Evolutionary conservation across 1,140 invertebrate species (phyloP), one percentile per base, ranked within the genome.

Genomic region (Tetranychus cinnabarinus): DNA sequence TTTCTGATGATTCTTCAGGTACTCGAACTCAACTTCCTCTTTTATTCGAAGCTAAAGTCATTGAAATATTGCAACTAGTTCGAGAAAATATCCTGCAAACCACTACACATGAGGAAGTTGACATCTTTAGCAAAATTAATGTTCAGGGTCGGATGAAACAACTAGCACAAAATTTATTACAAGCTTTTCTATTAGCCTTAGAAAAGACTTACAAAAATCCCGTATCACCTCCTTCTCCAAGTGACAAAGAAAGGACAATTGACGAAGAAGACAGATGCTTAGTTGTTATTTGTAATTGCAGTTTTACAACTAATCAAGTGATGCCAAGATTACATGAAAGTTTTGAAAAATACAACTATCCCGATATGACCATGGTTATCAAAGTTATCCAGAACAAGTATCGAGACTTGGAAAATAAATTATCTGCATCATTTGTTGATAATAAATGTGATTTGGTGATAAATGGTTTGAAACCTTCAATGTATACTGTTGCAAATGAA

Each of bases 381-480:
- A 68, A 71, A 65, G 69, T 72, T 67, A 68, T 70, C 13, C 63
- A 69, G 60, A 63, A 66, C 3, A 70, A 69, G 36, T 76, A 71
- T 62, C 57, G 65, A 33, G 69, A 70, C 34, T 65, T 77, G 12
- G 73, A 77, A 61, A 64, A 72, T 6, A 70, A 71, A 50, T 63
- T 78, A 55, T 76, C 77, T 67, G 69, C 75, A 33, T 68, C 72
- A 1, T 96, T 93, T 70, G 77, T 93, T 55, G 90, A 96, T 72
- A 81, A 86, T 65, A 92, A 93, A 71, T 84, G 85, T 56, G 89
- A 95, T 74, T 88, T 88, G 3, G 74, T 93, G 0, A 84, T 93
- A 34, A 89, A 89, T 31, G 87, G 84, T 15, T 90, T 97, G 64
- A 90, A 96, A 73, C 86, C 86, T 2, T 88, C 85, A 50, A 95